A percentile compares a stretch with the other conserved stretches of the same genome.
Conservation (phyloP, 2,888 invertebrate species). For the Pantelozetes paolii region DNA sequence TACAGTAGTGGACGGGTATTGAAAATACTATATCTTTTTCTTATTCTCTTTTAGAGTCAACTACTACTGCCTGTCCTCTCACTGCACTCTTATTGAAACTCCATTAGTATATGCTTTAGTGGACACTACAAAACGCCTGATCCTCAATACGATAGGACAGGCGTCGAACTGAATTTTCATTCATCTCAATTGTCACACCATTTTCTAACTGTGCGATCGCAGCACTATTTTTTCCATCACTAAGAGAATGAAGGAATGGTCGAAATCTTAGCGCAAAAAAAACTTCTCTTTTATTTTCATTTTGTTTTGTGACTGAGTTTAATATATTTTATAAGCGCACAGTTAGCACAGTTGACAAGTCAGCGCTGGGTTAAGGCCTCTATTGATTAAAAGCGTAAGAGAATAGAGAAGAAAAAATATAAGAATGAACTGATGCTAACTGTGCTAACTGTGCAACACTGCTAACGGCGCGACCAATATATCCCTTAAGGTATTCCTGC, state of each 20-base stretch:
- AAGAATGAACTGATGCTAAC: conserved; percentile 13
- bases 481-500: conserved; percentile 20
- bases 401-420: not conserved
- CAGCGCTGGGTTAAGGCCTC: conserved; percentile 1
- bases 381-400: conserved; percentile 25
- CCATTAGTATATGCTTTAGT: conserved; percentile 27
- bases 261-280: not conserved
- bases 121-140: conserved; percentile 21
- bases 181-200: conserved; percentile 24
- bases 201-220: not conserved
- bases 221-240: not conserved
- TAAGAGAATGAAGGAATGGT: not conserved
- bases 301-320: not conserved
- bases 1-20: not conserved
- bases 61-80: not conserved
- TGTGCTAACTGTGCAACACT: not conserved
- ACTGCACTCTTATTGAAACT: conserved; percentile 15
- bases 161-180: conserved; percentile 14
- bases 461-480: conserved; percentile 1
- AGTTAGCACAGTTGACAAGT: conserved; percentile 22
- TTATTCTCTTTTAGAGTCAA: no score
- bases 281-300: conserved; percentile 12
- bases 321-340: conserved; percentile 28
- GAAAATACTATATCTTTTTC: not conserved
- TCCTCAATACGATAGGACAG: conserved; percentile 22